These are phyloP conservation scores for Micromys minutus DNA, from an alignment of 2,113 vertebrate species.

Conservation along the genomic window DNA sequence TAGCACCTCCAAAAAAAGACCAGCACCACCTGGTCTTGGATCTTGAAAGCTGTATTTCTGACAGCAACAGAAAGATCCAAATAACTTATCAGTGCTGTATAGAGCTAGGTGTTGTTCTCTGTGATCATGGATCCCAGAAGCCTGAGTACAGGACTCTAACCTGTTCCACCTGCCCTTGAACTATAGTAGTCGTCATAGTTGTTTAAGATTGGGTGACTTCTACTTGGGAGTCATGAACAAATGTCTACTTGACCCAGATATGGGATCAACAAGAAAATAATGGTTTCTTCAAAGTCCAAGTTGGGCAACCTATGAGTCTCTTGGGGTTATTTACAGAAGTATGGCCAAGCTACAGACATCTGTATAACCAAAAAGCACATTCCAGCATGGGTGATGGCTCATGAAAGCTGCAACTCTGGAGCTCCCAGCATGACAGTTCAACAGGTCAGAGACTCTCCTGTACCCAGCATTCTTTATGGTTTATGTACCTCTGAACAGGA, in stretches of 20 bases:
- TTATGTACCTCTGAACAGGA: not conserved
- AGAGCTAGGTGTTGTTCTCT: not conserved
- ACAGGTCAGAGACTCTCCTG: not conserved
- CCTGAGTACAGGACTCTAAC: not conserved
- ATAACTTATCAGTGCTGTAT: slow-evolving; percentile 39
- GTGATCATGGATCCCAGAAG: not conserved
- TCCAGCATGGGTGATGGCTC: not conserved
- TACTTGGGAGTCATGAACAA: not conserved
- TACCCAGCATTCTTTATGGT: not conserved
- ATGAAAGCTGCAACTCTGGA: not conserved
- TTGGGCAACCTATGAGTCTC: not conserved
- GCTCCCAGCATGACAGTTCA: no score
- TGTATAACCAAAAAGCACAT: not conserved
- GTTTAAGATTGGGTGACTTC: not conserved
- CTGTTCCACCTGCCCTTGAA: not conserved
- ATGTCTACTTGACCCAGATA: not conserved
- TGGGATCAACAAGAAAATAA: not conserved
- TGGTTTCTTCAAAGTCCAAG: not conserved
- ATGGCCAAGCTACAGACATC: not conserved
- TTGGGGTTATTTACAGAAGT: not conserved
- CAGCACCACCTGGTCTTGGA: slow-evolving; percentile 75
- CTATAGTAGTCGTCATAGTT: not conserved
- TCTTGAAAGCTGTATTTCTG: slow-evolving; percentile 70
- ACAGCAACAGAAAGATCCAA: slow-evolving; percentile 68
- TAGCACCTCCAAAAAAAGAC: slow-evolving; percentile 81